Percentiles rank a stretch among this genome's conserved stretches.
Evolutionary conservation across 2,113 vertebrate species (phyloP).

Genomic region (Cyprinodon tularosa): DNA sequence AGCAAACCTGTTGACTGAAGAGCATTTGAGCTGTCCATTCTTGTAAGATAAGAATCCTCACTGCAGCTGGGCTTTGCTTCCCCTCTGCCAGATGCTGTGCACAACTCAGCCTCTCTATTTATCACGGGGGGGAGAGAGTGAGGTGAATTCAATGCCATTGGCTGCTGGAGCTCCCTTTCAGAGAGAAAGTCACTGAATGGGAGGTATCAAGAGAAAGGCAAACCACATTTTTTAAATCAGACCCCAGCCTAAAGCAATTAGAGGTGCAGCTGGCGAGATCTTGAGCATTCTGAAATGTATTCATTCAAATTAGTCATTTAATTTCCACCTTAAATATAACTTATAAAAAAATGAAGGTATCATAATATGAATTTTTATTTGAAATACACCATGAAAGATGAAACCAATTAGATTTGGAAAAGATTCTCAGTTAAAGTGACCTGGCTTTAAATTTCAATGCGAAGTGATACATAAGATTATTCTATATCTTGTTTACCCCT

Average conservation of each 20-base stretch:
- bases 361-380: neutral
- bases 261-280: neutral
- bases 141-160: slow-evolving; percentile 33
- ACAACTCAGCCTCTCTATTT: slow-evolving; percentile 65
- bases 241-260: neutral
- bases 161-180: slow-evolving; percentile 15
- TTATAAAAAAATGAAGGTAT: neutral
- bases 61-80: slow-evolving; percentile 35
- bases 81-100: slow-evolving; percentile 27
- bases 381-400: neutral
- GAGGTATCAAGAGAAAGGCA: neutral
- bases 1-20: slow-evolving; percentile 30
- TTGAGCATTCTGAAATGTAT: neutral
- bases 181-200: slow-evolving; percentile 3
- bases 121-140: slow-evolving; percentile 6
- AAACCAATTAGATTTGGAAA: too few relatives aligned
- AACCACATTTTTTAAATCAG: neutral
- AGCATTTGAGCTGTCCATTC: slow-evolving; percentile 24
- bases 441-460: neutral
- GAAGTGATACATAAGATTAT: neutral
- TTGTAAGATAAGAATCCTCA: slow-evolving; percentile 33
- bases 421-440: neutral
- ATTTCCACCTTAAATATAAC: neutral
- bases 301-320: neutral
- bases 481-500: neutral